A percentile compares a stretch with the other conserved stretches of the same genome.
phyloP scores from a whole-genome alignment of 2,888 invertebrate species.

The Eucera pruinosa region DNA sequence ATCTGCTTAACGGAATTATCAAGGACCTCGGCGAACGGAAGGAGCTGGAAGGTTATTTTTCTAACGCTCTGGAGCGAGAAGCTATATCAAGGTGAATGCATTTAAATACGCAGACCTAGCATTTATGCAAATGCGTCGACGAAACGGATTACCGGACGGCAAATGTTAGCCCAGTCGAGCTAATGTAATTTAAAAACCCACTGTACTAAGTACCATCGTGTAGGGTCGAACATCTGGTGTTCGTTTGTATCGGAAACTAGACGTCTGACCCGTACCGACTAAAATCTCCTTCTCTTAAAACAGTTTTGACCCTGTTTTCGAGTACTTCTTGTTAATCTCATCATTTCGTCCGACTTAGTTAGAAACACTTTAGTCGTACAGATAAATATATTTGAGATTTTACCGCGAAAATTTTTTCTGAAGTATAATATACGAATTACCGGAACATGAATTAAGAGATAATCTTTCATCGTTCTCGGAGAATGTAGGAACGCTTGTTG shows the following conservation, averaged over 20 bases:
- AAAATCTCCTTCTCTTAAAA: not conserved
- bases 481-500: slow-evolving; percentile 18
- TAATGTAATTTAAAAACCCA: slow-evolving; percentile 55
- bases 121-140: slow-evolving; percentile 49
- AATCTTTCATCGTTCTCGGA: slow-evolving; percentile 20
- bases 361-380: not conserved
- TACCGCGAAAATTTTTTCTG: not conserved
- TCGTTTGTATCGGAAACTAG: slow-evolving; percentile 35
- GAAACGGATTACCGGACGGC: slow-evolving; percentile 47
- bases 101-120: slow-evolving; percentile 49
- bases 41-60: slow-evolving; percentile 69
- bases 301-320: not conserved
- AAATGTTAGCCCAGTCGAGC: slow-evolving; percentile 23
- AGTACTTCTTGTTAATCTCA: slow-evolving; percentile 2
- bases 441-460: slow-evolving; percentile 9
- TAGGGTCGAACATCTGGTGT: slow-evolving; percentile 1
- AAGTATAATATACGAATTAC: slow-evolving; percentile 16
- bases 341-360: not conserved
- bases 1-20: slow-evolving; percentile 77
- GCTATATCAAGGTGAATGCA: slow-evolving; percentile 76
- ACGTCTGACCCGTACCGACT: slow-evolving; percentile 16
- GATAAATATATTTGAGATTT: not conserved
- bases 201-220: slow-evolving; percentile 19
- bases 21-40: slow-evolving; percentile 73
- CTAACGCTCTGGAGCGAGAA: slow-evolving; percentile 67